phyloP scores from a whole-genome alignment of 2,113 vertebrate genomes.

The Dicaeum eximium region DNA sequence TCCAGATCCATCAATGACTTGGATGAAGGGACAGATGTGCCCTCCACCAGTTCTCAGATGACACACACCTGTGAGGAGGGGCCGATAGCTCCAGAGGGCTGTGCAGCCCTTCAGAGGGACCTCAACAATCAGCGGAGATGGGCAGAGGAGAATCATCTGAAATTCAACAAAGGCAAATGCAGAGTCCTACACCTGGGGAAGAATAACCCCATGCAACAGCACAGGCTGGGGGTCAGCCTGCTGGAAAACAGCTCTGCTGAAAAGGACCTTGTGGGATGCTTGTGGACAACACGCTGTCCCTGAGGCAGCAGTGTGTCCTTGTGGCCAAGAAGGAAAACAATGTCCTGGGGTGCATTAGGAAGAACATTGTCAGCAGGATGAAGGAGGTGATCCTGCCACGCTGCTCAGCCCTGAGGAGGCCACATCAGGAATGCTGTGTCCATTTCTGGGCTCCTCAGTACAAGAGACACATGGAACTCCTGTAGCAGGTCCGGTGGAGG shows the following conservation, averaged over 20 bases:
- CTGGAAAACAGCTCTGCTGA: background rate
- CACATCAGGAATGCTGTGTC: background rate
- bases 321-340: background rate
- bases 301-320: background rate
- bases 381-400: background rate
- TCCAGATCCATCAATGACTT: background rate
- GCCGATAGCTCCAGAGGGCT: accelerated
- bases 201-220: accelerated
- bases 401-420: background rate
- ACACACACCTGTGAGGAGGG: background rate
- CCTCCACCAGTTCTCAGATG: background rate
- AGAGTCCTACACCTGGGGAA: background rate
- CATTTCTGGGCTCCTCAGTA: background rate
- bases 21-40: background rate
- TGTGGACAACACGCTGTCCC: background rate
- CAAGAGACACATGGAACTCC: too few species aligned
- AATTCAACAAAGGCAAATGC: background rate
- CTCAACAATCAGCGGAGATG: background rate
- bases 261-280: accelerated
- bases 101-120: background rate
- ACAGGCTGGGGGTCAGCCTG: accelerated
- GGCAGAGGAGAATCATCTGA: background rate
- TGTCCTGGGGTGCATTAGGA: background rate
- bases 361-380: background rate
- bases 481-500: background rate